Percentiles rank a stretch among this genome's conserved stretches.
Conservation (phyloP, 1,140 invertebrate species). For the Adoxophyes honmai region DNA sequence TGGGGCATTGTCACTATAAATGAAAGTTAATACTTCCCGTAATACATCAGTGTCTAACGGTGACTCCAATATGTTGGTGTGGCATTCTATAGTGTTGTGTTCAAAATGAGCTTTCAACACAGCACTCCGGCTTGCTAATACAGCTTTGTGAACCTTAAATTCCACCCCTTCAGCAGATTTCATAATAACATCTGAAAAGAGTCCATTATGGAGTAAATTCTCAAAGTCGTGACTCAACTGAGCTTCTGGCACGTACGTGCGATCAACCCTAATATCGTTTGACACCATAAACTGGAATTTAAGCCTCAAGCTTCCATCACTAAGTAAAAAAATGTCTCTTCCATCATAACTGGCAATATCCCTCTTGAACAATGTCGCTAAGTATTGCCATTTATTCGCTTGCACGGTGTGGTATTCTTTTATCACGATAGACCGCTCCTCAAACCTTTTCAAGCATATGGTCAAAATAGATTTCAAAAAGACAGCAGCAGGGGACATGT, state of each 20-base stretch:
- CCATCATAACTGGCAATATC: slow-evolving; percentile 53
- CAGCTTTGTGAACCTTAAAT: slow-evolving; percentile 64
- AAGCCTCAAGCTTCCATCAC: slow-evolving; percentile 56
- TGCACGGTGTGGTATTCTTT: slow-evolving; percentile 63
- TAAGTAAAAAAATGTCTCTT: slow-evolving; percentile 46
- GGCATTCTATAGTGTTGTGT: slow-evolving; percentile 82
- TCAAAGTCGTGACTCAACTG: slow-evolving; percentile 63
- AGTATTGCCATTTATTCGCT: slow-evolving; percentile 65
- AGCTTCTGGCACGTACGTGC: slow-evolving; percentile 42
- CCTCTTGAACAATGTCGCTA: slow-evolving; percentile 57
- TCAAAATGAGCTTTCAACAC: slow-evolving; percentile 85
- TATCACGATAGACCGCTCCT: slow-evolving; percentile 60
- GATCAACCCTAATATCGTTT: slow-evolving; percentile 60
- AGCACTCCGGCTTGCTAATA: slow-evolving; percentile 75
- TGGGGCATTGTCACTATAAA: slow-evolving; percentile 82
- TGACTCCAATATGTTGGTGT: slow-evolving; percentile 78
- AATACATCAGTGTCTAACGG: slow-evolving; percentile 80
- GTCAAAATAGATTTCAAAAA: slow-evolving; percentile 64
- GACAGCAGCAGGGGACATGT: slow-evolving; percentile 52
- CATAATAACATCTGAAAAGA: slow-evolving; percentile 65
- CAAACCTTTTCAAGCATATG: slow-evolving; percentile 59
- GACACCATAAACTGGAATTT: slow-evolving; percentile 66
- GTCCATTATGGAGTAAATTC: slow-evolving; percentile 52
- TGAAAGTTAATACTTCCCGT: slow-evolving; percentile 81
- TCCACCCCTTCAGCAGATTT: slow-evolving; percentile 57